Base-by-base conservation (phyloP, 2,888 invertebrate species). In the Nasonovia ribisnigri region DNA sequence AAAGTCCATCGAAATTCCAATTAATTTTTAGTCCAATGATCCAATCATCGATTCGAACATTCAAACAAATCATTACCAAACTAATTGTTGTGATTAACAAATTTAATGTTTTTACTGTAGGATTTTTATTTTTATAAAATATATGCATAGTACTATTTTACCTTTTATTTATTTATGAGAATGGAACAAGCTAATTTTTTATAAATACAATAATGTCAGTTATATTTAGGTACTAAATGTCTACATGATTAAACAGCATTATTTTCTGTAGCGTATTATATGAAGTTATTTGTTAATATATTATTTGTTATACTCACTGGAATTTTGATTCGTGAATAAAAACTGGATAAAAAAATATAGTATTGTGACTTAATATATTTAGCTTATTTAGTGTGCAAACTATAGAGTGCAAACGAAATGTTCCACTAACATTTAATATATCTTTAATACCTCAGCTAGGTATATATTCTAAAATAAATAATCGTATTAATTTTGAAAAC, bases 1-100 rank as follows among this genome's bases (percentile, higher is more conserved):
- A 90, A 90, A 67, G 24, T 46, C 24, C 20, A 16, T 67, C n/a
- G 46, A 43, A 46, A 24, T 67, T n/a, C 46, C 10, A 90, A 46
- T 89, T 89, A 89, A n/a, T 90, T 90, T 90, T n/a, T 42, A n/a
- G 60, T 67, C 46, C 60, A 46, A 51, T n/a, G 0, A 51, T 42
- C 26, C 54, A 20, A 43, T 11, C n/a, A n/a, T 88, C 42, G 88
- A 36, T 24, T 43, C 16, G 46, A n/a, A n/a, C 89, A 60, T 43
- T 29, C 3, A 57, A 29, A 46, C 46, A 46, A 67, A 67, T 60
- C 89, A 67, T 60, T n/a, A 54, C 26, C 43, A 26, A 36, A 77
- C 20, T 36, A 77, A 77, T 77, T 20, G 77, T 77, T 20, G 36
- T 1, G 20, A 77, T 36, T 36, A 36, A 36, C 36, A 77, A 77